These are phyloP conservation scores for Eleutherodactylus coqui DNA, from an alignment of 2,797 vertebrate genomes.

Conservation along the genomic window DNA sequence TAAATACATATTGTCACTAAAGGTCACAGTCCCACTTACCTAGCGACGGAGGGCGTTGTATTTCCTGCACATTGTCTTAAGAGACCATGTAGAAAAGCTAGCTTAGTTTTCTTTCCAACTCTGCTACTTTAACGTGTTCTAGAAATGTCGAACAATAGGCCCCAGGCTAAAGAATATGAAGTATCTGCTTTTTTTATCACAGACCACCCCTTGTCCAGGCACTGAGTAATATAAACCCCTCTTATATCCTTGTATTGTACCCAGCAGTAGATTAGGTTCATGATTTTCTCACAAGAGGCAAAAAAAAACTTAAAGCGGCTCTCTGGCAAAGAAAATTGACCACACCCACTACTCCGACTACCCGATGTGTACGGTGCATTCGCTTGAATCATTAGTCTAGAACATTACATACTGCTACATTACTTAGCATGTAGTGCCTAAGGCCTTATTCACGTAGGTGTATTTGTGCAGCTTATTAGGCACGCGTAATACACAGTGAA, in stretches of 20 bases:
- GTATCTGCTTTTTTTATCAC: neutral
- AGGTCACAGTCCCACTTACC: neutral
- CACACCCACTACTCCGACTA: too few relatives aligned
- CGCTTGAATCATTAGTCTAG: too few relatives aligned
- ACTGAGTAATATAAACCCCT: constrained; percentile 3
- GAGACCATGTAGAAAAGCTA: neutral
- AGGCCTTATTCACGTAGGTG: too few relatives aligned
- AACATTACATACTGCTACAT: too few relatives aligned
- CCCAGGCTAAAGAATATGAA: neutral
- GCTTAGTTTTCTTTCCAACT: neutral
- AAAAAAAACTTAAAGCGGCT: neutral
- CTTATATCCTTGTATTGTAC: neutral
- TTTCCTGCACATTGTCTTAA: neutral
- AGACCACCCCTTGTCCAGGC: constrained; percentile 32
- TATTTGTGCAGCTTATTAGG: too few relatives aligned
- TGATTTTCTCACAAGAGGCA: neutral
- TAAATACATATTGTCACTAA: neutral
- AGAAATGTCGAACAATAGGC: neutral
- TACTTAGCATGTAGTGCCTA: too few relatives aligned
- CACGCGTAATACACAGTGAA: too few relatives aligned
- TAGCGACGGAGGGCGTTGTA: neutral
- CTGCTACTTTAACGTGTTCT: neutral
- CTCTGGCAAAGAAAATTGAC: too few relatives aligned
- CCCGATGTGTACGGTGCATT: too few relatives aligned
- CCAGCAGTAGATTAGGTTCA: neutral